These are phyloP conservation scores for Petroica traversi DNA, from an alignment of 2,113 vertebrate species.

Conservation along the genomic window DNA sequence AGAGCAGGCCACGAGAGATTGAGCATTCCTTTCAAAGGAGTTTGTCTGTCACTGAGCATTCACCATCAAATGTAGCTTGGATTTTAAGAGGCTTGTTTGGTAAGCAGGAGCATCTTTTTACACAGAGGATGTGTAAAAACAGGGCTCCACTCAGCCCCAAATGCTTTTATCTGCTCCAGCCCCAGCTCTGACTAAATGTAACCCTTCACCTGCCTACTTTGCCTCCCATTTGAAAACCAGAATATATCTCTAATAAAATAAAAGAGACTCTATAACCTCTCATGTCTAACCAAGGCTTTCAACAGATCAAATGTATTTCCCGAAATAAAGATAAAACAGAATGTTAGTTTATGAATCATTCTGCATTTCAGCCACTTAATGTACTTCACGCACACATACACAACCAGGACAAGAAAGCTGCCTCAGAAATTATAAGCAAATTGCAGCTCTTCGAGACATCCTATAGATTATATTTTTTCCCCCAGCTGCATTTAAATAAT, in stretches of 20 bases:
- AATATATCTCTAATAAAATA: not conserved
- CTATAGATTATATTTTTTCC: not conserved
- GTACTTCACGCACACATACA: constrained; percentile 6
- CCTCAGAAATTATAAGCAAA: constrained; percentile 31
- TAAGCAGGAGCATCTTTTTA: not conserved
- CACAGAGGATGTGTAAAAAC: not conserved
- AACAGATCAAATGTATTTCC: constrained; percentile 38
- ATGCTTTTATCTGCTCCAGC: not conserved
- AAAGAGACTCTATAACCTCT: not conserved
- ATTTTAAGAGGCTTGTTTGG: not conserved
- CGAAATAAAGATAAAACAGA: constrained; percentile 54
- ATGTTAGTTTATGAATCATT: constrained; percentile 41
- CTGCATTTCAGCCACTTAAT: constrained; percentile 24
- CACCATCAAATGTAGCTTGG: not conserved
- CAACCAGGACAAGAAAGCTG: constrained; percentile 17
- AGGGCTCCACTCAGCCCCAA: not conserved
- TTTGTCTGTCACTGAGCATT: not conserved
- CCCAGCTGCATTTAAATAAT: not conserved
- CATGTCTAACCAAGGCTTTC: constrained; percentile 1
- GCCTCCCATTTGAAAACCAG: not conserved
- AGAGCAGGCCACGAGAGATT: not conserved
- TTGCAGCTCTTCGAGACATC: not conserved
- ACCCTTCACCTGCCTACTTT: not conserved
- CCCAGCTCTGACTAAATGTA: constrained; percentile 8
- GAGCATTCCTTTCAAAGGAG: not conserved